These are phyloP conservation scores for Auanema sp. DNA, from an alignment of 2,888 invertebrate genomes.

Conservation along the genomic window DNA sequence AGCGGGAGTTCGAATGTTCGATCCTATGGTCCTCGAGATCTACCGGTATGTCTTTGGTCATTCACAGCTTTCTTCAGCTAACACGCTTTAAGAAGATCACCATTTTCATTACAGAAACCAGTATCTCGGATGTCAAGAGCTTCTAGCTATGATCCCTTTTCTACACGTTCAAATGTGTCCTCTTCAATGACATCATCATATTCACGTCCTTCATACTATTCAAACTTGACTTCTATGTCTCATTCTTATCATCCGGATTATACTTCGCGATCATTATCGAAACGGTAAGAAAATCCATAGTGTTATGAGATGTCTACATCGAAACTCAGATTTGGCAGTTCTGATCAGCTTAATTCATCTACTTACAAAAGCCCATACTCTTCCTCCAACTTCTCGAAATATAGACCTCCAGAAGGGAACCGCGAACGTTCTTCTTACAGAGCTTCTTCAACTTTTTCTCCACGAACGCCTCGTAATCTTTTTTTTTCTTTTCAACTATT, in stretches of 20 bases:
- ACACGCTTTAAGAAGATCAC: background rate
- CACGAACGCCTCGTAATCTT: slow-evolving; percentile 1
- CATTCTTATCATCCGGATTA: slow-evolving; percentile 19
- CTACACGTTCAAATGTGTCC: slow-evolving; percentile 1
- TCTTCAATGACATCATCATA: slow-evolving; percentile 1
- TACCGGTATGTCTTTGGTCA: too few species aligned
- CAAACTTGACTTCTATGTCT: slow-evolving; percentile 9
- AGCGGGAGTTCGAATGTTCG: too few species aligned
- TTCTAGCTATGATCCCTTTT: slow-evolving; percentile 12
- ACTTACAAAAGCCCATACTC: background rate
- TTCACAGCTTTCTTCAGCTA: too few species aligned
- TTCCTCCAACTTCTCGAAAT: slow-evolving; percentile 5
- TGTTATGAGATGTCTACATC: too few species aligned
- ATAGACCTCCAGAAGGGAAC: slow-evolving; percentile 5
- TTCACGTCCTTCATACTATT: slow-evolving; percentile 1
- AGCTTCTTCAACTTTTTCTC: slow-evolving; percentile 17
- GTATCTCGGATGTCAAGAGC: slow-evolving; percentile 13
- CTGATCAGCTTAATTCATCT: slow-evolving; percentile 10
- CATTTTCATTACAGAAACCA: background rate
- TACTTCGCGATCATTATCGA: background rate
- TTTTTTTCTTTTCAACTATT: background rate
- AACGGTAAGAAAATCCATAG: background rate
- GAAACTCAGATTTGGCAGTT: slow-evolving; percentile 17
- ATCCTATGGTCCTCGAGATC: too few species aligned
- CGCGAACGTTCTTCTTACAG: slow-evolving; percentile 9